phyloP scores from a whole-genome alignment of 2,113 vertebrate species.

The Psettodes erumei region DNA sequence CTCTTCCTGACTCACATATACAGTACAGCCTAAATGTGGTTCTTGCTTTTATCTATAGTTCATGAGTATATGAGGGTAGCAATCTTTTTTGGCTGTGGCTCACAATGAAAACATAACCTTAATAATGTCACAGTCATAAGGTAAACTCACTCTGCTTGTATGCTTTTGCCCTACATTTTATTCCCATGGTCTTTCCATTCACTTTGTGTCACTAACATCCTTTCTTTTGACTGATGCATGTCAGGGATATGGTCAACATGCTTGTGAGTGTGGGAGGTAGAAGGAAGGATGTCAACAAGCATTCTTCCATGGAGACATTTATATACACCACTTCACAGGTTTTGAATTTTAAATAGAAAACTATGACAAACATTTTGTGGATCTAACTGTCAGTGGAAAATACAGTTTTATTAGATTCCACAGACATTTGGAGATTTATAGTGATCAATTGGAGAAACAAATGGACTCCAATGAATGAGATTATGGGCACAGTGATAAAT shows the following conservation, averaged over 20 bases:
- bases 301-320: neutral
- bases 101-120: neutral
- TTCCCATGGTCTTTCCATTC: neutral
- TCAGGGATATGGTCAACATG: neutral
- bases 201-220: neutral
- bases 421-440: neutral
- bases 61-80: neutral
- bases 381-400: neutral
- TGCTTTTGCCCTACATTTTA: neutral
- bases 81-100: neutral
- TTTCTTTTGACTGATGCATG: neutral
- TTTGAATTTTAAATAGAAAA: neutral
- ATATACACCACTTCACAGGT: neutral
- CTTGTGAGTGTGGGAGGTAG: neutral
- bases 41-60: neutral
- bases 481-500: neutral
- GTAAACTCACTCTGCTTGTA: neutral
- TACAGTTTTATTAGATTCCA: neutral
- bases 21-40: neutral
- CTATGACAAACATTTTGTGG: neutral
- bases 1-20: neutral
- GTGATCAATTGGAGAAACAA: conserved; percentile 8
- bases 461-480: neutral
- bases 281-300: neutral
- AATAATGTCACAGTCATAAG: neutral